These are phyloP conservation scores for Stegodyphus dumicola DNA, from an alignment of 1,140 invertebrate genomes.

Conservation along the genomic window DNA sequence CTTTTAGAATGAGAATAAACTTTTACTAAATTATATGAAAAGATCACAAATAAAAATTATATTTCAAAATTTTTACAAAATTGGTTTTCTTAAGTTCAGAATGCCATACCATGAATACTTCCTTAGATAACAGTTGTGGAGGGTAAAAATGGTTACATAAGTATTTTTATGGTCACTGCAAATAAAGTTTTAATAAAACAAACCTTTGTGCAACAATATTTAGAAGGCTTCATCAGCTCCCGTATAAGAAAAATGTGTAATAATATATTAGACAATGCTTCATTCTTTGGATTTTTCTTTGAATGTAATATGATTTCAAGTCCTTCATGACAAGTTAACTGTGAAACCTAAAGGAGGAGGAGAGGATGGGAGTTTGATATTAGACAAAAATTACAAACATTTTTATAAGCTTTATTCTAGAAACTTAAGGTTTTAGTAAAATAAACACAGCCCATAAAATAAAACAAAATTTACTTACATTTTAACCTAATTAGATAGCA, in stretches of 20 bases:
- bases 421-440: neutral
- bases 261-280: neutral
- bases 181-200: neutral
- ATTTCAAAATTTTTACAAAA: too few relatives aligned
- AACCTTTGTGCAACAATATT: conserved; percentile 51
- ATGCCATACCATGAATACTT: too few relatives aligned
- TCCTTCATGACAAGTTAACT: conserved; percentile 37
- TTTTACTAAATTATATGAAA: too few relatives aligned
- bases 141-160: too few relatives aligned
- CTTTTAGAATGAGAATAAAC: too few relatives aligned
- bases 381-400: neutral
- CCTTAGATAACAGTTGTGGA: too few relatives aligned
- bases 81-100: too few relatives aligned
- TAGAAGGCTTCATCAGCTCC: conserved; percentile 15
- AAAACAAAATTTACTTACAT: too few relatives aligned
- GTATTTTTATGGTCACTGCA: neutral
- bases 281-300: conserved; percentile 8
- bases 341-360: neutral
- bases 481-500: too few relatives aligned
- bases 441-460: neutral
- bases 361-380: too few relatives aligned
- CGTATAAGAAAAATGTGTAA: conserved; percentile 21
- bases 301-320: conserved; percentile 5
- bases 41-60: too few relatives aligned
- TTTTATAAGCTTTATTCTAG: neutral